phyloP scores from a whole-genome alignment of 2,797 vertebrate genomes.

The Chromis chromis region DNA sequence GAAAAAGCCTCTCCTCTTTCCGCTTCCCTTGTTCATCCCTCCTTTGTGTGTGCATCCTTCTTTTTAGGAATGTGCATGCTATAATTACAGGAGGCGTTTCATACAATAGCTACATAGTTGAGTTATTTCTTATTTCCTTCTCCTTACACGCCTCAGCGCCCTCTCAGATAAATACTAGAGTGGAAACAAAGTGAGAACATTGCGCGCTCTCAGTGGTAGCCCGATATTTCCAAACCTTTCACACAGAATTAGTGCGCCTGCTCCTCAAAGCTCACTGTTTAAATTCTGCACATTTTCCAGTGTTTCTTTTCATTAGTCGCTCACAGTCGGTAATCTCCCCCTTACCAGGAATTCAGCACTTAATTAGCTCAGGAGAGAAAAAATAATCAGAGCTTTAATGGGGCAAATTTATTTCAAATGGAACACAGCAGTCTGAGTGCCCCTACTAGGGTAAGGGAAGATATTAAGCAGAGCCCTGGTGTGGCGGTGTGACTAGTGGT shows the following conservation, averaged over 20 bases:
- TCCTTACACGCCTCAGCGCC: slow-evolving; percentile 51
- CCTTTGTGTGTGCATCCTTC: slow-evolving; percentile 55
- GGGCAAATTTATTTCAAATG: slow-evolving; percentile 76
- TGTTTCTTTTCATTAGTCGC: slow-evolving; percentile 74
- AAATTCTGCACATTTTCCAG: slow-evolving; percentile 66
- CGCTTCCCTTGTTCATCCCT: slow-evolving; percentile 46
- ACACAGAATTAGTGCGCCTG: slow-evolving; percentile 46
- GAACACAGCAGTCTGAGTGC: slow-evolving; percentile 52
- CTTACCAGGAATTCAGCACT: slow-evolving; percentile 75
- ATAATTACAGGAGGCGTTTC: slow-evolving; percentile 74
- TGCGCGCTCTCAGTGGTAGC: slow-evolving; percentile 37
- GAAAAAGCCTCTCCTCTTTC: slow-evolving; percentile 39
- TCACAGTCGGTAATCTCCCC: slow-evolving; percentile 68
- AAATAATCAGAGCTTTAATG: slow-evolving; percentile 79
- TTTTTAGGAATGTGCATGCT: slow-evolving; percentile 69
- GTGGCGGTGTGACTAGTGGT: slow-evolving; percentile 18
- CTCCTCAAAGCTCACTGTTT: slow-evolving; percentile 59
- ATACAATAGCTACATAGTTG: slow-evolving; percentile 67
- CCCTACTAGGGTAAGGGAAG: slow-evolving; percentile 44
- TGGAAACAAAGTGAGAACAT: slow-evolving; percentile 44
- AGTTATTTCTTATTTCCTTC: slow-evolving; percentile 72
- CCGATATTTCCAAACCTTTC: slow-evolving; percentile 60
- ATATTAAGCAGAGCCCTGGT: slow-evolving; percentile 40
- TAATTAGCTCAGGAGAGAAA: slow-evolving; percentile 74
- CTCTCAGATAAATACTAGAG: slow-evolving; percentile 56